phyloP scores from a whole-genome alignment of 2,113 vertebrate genomes.

The Balaenoptera acutorostrata region DNA sequence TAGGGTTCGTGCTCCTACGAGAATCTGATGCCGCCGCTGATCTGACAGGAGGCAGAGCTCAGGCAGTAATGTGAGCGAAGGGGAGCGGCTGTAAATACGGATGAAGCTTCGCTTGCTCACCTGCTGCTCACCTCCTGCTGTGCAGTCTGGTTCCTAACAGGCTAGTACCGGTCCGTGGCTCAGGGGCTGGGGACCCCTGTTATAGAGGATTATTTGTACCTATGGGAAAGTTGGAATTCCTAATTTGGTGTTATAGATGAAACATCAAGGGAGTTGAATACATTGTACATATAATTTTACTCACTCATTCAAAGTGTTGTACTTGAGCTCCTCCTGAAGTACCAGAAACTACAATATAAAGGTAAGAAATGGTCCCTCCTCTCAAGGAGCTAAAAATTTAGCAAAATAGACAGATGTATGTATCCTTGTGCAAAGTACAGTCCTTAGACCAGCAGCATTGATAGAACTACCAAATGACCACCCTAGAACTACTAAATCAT shows the following conservation, averaged over 20 bases:
- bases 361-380: neutral
- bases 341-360: neutral
- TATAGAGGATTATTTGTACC: neutral
- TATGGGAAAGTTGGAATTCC: neutral
- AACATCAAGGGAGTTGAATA: neutral
- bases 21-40: no score
- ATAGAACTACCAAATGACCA: neutral
- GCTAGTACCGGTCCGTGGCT: no score
- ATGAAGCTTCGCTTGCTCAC: no score
- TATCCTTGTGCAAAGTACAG: neutral
- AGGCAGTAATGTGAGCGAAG: no score
- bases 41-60: no score
- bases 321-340: neutral
- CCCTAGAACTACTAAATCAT: neutral
- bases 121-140: no score
- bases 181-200: no score
- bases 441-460: neutral
- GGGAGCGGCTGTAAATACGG: no score
- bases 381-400: neutral
- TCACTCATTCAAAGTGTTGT: neutral
- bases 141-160: no score
- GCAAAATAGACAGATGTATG: neutral
- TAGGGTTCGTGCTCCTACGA: no score
- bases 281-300: neutral
- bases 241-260: neutral